Conservation (phyloP, 64 coral and sea anemone genomes). For the Platygyra sinensis region DNA sequence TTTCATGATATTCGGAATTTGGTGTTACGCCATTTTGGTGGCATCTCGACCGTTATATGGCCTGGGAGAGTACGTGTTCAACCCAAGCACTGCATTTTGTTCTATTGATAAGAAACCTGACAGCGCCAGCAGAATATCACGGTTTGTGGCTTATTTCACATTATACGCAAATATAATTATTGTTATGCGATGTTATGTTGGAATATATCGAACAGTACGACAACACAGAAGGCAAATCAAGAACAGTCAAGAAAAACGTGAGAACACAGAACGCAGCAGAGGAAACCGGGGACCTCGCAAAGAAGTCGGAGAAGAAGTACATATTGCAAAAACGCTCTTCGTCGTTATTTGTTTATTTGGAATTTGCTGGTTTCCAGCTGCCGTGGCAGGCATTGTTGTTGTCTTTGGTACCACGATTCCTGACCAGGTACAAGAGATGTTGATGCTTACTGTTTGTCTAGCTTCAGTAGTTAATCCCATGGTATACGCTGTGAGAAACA, state of each 20-base stretch:
- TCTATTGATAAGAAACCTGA: constrained; percentile 12
- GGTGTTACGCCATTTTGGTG: constrained; percentile 1
- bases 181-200: constrained; percentile 16
- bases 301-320: constrained; percentile 5
- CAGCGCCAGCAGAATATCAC: not conserved
- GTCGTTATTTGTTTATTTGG: constrained; percentile 26
- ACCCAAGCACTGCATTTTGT: not conserved
- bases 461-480: constrained; percentile 15
- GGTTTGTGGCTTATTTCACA: not conserved
- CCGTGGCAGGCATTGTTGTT: not conserved
- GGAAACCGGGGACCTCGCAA: not conserved
- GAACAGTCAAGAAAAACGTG: not conserved
- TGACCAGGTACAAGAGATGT: not conserved
- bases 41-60: not conserved
- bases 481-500: constrained; percentile 14
- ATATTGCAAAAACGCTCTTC: constrained; percentile 20
- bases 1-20: constrained; percentile 10
- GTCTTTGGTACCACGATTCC: not conserved
- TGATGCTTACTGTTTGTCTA: constrained; percentile 12
- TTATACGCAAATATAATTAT: constrained; percentile 24
- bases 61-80: not conserved
- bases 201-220: constrained; percentile 14
- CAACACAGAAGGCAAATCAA: constrained; percentile 25
- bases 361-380: constrained; percentile 24
- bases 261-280: not conserved